Percentiles rank a stretch among this genome's conserved stretches.
phyloP scores from a whole-genome alignment of 2,888 invertebrate genomes.

The Apamea sordens region DNA sequence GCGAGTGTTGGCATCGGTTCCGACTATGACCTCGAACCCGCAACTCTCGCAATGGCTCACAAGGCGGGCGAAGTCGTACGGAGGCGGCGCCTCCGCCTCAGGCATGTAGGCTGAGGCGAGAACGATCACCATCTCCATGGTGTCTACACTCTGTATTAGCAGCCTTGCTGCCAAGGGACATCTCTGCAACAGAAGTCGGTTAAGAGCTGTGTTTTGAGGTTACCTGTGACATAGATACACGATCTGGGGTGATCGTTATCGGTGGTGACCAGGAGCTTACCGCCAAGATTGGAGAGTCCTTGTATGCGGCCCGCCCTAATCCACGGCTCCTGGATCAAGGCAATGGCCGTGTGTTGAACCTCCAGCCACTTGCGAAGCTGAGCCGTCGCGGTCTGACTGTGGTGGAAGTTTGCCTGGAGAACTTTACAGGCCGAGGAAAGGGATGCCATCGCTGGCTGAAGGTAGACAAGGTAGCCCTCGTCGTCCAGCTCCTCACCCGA shows the following conservation, averaged over 20 bases:
- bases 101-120: not conserved
- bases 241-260: too few relatives aligned
- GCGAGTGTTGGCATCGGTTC: too few relatives aligned
- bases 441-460: not conserved
- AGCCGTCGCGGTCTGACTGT: conserved; percentile 3
- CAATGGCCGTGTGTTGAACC: not conserved
- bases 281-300: too few relatives aligned
- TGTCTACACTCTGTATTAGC: too few relatives aligned
- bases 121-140: too few relatives aligned
- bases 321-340: not conserved
- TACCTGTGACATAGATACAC: too few relatives aligned
- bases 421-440: not conserved
- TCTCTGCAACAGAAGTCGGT: not conserved
- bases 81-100: not conserved
- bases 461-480: not conserved
- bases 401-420: not conserved
- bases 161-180: too few relatives aligned
- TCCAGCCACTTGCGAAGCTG: conserved; percentile 13
- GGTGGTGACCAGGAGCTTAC: too few relatives aligned
- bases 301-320: not conserved
- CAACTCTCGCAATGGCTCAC: not conserved
- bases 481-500: too few relatives aligned
- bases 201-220: too few relatives aligned
- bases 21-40: too few relatives aligned
- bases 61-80: not conserved